Evolutionary conservation across 2,888 invertebrate species (phyloP), one percentile per base, ranked within the genome.

Genomic region (Eristalis tenax): DNA sequence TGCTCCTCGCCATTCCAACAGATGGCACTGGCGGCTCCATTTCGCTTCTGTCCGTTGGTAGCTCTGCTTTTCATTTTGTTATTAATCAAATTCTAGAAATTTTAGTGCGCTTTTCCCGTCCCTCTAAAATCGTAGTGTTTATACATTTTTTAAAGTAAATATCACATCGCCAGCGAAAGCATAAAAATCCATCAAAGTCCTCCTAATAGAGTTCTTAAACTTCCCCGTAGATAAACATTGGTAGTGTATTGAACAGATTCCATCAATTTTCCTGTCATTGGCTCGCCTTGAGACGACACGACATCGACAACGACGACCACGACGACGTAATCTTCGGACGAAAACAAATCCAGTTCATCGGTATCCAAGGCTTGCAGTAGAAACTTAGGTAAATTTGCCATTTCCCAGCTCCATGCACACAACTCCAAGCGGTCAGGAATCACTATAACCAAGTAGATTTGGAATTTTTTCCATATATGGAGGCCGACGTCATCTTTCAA

Each of bases 381-480:
- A 15, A 5, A 65, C 57, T 38, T 50, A 81, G 81, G 81, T 81
- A 81, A 81, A 75, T 32, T 56, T 43, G 26, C 6, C 38, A 66
- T 28, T 32, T 23, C 38, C 59, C 59, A 26, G 59, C 18, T 56
- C 56, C 56, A 56, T 2, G 56, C 1, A 59, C 23, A 5, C 59
- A 23, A 4, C 15, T 11, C 59, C 59, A 15, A 4, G 57, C 0
- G 22, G 0, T 22, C 10, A 56, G 22, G 11, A 22, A 22, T 57
- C 59, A 59, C 26, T 26, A n/a, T 13, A 15, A 1, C 15, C 59
- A 6, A 8, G 50, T 18, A 2, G 23, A 59, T 69, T 74, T 66
- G 66, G 56, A 22, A 57, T 86, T 78, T 71, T 28, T 50, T 83
- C 87, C 87, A 73, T 80, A 83, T 83, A 87, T 87, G 87, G 83